Evolutionary conservation across 2,113 vertebrate species (phyloP).

Genomic region (Spheniscus mendiculus): DNA sequence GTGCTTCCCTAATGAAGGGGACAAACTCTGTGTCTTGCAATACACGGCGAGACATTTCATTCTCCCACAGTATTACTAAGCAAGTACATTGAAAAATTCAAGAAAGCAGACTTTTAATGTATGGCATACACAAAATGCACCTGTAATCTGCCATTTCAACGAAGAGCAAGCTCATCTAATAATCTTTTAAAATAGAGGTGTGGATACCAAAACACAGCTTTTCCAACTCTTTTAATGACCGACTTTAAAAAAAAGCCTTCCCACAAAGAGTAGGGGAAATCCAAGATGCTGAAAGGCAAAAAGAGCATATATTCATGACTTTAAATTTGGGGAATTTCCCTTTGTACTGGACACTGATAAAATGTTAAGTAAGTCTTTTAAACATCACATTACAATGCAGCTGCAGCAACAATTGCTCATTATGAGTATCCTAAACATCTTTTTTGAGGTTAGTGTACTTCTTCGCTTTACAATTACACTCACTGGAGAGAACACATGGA

Average conservation of each 20-base stretch:
- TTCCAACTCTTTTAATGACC: not conserved
- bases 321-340: not conserved
- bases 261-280: not conserved
- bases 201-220: not conserved
- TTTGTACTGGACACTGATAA: not conserved
- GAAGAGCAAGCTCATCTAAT: not conserved
- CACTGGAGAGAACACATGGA: fast-evolving
- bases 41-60: fast-evolving
- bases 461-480: not conserved
- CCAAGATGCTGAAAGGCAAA: not conserved
- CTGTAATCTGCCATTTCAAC: not conserved
- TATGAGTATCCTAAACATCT: fast-evolving
- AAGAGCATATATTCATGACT: not conserved
- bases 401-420: not conserved
- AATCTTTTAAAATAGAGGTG: not conserved
- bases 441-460: fast-evolving
- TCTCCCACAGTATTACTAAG: not conserved
- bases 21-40: not conserved
- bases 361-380: not conserved
- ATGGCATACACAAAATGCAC: not conserved
- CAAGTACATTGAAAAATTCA: not conserved
- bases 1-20: not conserved
- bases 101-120: not conserved
- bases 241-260: not conserved
- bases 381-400: not conserved